Conservation (phyloP, 2,888 invertebrate species). For the Epinotia bilunana region DNA sequence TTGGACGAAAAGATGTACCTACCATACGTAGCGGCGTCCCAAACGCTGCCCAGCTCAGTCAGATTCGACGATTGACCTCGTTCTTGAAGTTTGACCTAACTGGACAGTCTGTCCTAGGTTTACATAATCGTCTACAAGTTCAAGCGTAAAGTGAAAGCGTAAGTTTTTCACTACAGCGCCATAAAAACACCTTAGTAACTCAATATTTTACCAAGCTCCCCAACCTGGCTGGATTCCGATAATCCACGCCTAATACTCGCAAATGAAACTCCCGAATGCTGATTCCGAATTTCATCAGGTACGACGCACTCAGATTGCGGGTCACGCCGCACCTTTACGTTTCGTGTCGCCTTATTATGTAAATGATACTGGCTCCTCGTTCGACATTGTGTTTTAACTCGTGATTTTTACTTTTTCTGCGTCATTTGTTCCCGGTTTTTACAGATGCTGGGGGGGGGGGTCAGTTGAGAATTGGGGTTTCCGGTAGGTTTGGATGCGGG, state of each 20-base stretch:
- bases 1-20: too few species aligned
- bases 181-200: background rate
- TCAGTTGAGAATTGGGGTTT: slow-evolving; percentile 39
- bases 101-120: too few species aligned
- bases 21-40: too few species aligned
- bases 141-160: too few species aligned
- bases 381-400: slow-evolving; percentile 57
- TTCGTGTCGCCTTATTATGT: slow-evolving; percentile 57
- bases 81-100: too few species aligned
- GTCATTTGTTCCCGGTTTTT: slow-evolving; percentile 49
- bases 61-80: too few species aligned
- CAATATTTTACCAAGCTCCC: background rate
- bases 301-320: slow-evolving; percentile 51
- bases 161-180: background rate
- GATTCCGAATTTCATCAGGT: slow-evolving; percentile 64
- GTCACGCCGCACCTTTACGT: slow-evolving; percentile 59
- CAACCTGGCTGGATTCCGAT: slow-evolving; percentile 9
- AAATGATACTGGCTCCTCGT: slow-evolving; percentile 54
- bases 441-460: slow-evolving; percentile 53
- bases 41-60: too few species aligned
- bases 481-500: slow-evolving; percentile 9
- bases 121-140: too few species aligned
- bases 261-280: slow-evolving; percentile 46
- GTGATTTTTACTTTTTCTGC: slow-evolving; percentile 45
- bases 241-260: slow-evolving; percentile 25